Base-by-base conservation (phyloP, 1,140 invertebrate species). In the Nautilus pompilius region DNA sequence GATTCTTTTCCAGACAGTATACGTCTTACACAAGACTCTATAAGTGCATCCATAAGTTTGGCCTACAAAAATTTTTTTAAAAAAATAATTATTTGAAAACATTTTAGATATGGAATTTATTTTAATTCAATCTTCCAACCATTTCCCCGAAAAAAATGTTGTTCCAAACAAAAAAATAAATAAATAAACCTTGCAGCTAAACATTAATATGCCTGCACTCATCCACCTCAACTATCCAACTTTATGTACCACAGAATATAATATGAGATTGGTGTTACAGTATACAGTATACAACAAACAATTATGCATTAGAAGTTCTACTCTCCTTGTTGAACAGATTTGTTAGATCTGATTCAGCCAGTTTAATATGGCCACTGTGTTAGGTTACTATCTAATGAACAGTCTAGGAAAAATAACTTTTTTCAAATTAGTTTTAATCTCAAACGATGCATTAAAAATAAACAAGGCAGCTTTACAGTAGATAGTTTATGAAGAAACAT, bases 11-110 rank as follows among this genome's bases (percentile, higher is more conserved):
- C 15, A n/a, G 65, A 62, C 28, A 68, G 65, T 56, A 73, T 75
- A 20, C 64, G 54, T 32, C 90, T 89, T 1, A 92, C 91, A 81
- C 94, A 95, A 56, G 90, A 88, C 45, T 90, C 88, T 60, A 96
- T 94, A 22, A 96, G 83, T 2, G 91, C 91, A 82, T 96, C 93
- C 89, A 96, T 95, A 87, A 96, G 90, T 63, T 90, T 87, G 48
- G 93, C 92, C 80, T 85, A 72, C 24, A 72, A 73, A 26, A 66
- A 69, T 53, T 73, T 93, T 91, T 22, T 6, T 28, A 17, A 53
- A 5, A 5, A 24, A 53, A 49, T 49, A 49, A 20, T 10, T 49
- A 13, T 49, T n/a, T n/a, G n/a, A n/a, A n/a, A n/a, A n/a, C n/a
- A n/a, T n/a, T n/a, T n/a, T n/a, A n/a, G n/a, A n/a, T n/a, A n/a